Base-by-base conservation (phyloP, 2,113 vertebrate genomes). In the Nibea albiflora region DNA sequence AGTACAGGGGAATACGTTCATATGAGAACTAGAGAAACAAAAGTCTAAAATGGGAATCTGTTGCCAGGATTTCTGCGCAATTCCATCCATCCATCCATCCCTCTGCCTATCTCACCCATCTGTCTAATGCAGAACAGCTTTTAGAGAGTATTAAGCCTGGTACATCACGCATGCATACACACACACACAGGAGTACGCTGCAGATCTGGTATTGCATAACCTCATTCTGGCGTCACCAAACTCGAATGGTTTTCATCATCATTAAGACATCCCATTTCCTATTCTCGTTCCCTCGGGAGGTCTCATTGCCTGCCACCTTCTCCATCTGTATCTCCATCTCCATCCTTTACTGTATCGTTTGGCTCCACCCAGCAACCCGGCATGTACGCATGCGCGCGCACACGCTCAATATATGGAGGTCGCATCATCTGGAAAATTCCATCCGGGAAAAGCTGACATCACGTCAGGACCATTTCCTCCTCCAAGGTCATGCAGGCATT, bases 51-150 rank as follows among this genome's bases (percentile, higher is more conserved):
- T 50, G 11, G 52, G 35, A 49, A 24, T 62, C 5, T 20, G 31
- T 44, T 12, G 26, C 60, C 7, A 49, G 5, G 17, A 47, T 60
- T 60, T 47, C 12, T 57, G 46, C 65, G 44, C 17, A n/a, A 42
- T 54, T 68, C 56, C 71, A 73, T 63, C 71, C 57, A 73, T 63
- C 71, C 57, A 64, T 56, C 71, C 57, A 64, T 56, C 66, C 65
- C 16, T 50, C 14, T 39, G 64, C 22, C 24, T 4, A 26, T 69
- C 28, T 50, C n/a, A 60, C 28, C 73, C 57, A 64, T 77, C 50
- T 57, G 35, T 39, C 53, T 81, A 79, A 78, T 81, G 56, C 76
- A 88, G 50, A 86, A 71, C 73, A 88, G 87, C 77, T 86, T 87
- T 84, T 64, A 46, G 71, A 69, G 9, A 20, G 20, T 54, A 63